Evolutionary conservation across 2,113 vertebrate genomes (phyloP).

Genomic region (Oophaga pumilio): DNA sequence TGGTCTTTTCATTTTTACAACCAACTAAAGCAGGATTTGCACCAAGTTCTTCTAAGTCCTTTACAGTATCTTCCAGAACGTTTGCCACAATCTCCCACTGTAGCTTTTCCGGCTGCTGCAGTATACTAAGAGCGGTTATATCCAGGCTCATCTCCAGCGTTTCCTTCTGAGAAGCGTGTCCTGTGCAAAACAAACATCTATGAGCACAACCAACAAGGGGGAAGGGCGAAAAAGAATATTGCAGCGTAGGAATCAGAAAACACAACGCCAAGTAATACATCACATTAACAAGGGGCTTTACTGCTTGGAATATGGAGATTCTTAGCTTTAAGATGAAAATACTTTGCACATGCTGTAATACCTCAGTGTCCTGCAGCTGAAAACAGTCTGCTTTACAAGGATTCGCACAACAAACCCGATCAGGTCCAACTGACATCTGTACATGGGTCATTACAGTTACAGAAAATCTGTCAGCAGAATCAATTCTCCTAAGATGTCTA

Average conservation of each 20-base stretch:
- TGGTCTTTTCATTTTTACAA: slow-evolving; percentile 89
- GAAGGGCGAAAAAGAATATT: not conserved
- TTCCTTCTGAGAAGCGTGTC: slow-evolving; percentile 92
- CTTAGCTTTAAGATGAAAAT: too few relatives aligned
- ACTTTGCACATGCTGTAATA: too few relatives aligned
- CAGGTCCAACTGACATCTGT: too few relatives aligned
- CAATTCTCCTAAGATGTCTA: too few relatives aligned
- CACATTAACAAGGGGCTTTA: too few relatives aligned
- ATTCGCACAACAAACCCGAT: not conserved
- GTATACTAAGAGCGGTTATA: slow-evolving; percentile 91
- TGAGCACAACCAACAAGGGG: not conserved
- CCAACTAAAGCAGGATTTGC: slow-evolving; percentile 87
- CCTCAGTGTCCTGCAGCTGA: too few relatives aligned
- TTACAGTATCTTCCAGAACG: slow-evolving; percentile 96
- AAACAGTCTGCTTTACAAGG: not conserved
- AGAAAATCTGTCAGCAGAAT: too few relatives aligned
- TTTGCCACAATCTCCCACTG: slow-evolving; percentile 99
- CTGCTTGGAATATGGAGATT: too few relatives aligned
- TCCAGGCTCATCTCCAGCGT: slow-evolving; percentile 92
- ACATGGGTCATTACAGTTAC: too few relatives aligned
- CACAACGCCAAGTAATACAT: too few relatives aligned
- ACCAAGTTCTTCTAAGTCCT: slow-evolving; percentile 96
- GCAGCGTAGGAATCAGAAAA: too few relatives aligned
- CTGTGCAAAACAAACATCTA: slow-evolving; percentile 68
- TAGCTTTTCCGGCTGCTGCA: slow-evolving; percentile 97